Evolutionary conservation across 2,797 vertebrate genomes (phyloP).

Genomic region (Pantherophis alleghaniensis): DNA sequence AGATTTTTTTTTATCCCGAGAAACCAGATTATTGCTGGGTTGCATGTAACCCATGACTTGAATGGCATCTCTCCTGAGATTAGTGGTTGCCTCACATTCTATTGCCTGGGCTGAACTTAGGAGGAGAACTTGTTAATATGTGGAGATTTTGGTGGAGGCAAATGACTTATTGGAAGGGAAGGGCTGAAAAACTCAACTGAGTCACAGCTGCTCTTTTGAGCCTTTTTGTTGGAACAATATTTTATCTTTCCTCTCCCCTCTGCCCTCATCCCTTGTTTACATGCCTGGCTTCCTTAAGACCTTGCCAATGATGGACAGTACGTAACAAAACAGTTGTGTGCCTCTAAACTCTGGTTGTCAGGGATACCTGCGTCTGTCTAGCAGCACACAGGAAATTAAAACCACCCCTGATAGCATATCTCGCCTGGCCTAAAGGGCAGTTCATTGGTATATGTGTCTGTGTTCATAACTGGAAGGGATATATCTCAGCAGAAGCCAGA

Average conservation of each 20-base stretch:
- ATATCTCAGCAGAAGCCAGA: conserved; percentile 49
- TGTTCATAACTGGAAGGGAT: neutral
- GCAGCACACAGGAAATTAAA: conserved; percentile 82
- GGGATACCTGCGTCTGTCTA: conserved; percentile 73
- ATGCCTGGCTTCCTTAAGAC: conserved; percentile 4
- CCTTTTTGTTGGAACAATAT: neutral
- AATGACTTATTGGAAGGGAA: neutral
- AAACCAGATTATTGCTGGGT: neutral
- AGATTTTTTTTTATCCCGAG: neutral
- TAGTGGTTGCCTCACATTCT: neutral
- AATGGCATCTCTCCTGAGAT: neutral
- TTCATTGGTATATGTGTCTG: conserved; percentile 45
- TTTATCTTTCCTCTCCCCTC: neutral
- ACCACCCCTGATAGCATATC: conserved; percentile 55
- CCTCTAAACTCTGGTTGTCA: conserved; percentile 66
- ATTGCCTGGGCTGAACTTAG: neutral
- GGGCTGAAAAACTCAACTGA: neutral
- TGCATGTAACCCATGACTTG: neutral
- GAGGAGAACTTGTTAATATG: neutral
- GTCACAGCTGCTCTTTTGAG: neutral
- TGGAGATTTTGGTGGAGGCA: neutral
- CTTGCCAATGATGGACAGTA: conserved; percentile 14
- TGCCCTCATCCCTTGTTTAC: neutral
- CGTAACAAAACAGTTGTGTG: conserved; percentile 37
- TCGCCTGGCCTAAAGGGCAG: conserved; percentile 68